Conservation (phyloP, 2,113 vertebrate species). For the Mellivora capensis region DNA sequence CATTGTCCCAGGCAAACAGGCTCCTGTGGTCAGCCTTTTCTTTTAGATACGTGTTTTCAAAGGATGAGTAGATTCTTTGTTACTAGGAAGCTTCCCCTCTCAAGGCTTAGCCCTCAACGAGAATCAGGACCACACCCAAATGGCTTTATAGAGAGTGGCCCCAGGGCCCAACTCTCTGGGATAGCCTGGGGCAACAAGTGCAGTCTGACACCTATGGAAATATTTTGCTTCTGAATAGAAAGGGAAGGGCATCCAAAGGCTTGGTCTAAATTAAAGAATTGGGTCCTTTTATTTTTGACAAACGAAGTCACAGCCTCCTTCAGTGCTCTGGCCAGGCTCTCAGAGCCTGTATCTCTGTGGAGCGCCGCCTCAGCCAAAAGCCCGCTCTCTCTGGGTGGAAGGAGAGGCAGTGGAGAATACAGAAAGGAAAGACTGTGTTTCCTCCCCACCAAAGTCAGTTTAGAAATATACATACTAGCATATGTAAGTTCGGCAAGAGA, state of each 20-base stretch:
- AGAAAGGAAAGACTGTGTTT: not conserved
- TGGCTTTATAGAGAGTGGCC: not conserved
- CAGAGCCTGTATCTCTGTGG: not conserved
- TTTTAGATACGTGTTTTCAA: not conserved
- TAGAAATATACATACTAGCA: not conserved
- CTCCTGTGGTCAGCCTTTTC: not conserved
- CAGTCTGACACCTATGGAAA: not conserved
- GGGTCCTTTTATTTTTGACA: not conserved
- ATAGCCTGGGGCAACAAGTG: not conserved
- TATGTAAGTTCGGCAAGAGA: not conserved
- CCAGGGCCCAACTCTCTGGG: not conserved
- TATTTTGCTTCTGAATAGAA: conserved; percentile 32
- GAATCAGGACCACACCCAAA: not conserved
- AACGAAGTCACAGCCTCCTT: not conserved
- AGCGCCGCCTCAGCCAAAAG: not conserved
- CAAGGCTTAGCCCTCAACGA: not conserved
- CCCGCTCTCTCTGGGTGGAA: not conserved
- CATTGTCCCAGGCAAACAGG: not conserved
- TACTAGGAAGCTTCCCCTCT: not conserved
- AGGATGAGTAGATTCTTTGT: not conserved
- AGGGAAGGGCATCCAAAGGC: not conserved
- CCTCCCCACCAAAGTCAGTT: not conserved
- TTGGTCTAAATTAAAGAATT: conserved; percentile 11
- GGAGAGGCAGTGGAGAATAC: not conserved
- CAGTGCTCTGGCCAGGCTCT: not conserved